Conservation (phyloP, 2,113 vertebrate species). For the Halichoeres trimaculatus region DNA sequence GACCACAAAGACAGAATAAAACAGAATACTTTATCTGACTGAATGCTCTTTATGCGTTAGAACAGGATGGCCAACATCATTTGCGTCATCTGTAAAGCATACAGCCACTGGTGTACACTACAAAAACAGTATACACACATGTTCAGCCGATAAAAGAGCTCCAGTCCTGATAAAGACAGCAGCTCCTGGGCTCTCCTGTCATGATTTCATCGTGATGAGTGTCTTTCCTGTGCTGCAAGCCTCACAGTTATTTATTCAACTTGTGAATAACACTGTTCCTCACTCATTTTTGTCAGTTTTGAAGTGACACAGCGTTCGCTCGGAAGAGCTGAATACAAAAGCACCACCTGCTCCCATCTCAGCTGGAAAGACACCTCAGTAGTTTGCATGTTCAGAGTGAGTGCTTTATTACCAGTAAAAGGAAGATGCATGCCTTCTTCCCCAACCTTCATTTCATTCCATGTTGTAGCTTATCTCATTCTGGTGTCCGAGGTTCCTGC, state of each 20-base stretch:
- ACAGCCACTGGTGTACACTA: background rate
- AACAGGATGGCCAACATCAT: background rate
- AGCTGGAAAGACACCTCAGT: conserved; percentile 8
- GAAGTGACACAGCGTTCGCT: conserved; percentile 19
- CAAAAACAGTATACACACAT: background rate
- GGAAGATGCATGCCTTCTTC: conserved; percentile 11
- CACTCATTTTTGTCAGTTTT: conserved; percentile 17
- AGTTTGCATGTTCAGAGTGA: conserved; percentile 15
- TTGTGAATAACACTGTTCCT: conserved; percentile 10
- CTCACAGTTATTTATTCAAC: conserved; percentile 8
- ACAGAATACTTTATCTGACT: background rate
- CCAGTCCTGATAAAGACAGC: conserved; percentile 3
- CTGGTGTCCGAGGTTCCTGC: background rate
- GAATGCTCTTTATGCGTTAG: background rate
- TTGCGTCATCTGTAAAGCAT: background rate
- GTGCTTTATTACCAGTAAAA: conserved; percentile 27
- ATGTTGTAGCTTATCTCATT: conserved; percentile 8
- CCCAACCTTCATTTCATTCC: conserved; percentile 9
- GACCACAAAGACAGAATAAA: background rate
- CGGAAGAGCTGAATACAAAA: conserved; percentile 20
- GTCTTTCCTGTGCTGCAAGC: conserved; percentile 6
- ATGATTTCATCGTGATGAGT: background rate
- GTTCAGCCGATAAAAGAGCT: background rate
- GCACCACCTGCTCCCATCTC: conserved; percentile 40
- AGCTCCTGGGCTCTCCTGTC: background rate